These are phyloP conservation scores for Diplolepis rosae DNA, from an alignment of 2,888 invertebrate species.

Conservation along the genomic window DNA sequence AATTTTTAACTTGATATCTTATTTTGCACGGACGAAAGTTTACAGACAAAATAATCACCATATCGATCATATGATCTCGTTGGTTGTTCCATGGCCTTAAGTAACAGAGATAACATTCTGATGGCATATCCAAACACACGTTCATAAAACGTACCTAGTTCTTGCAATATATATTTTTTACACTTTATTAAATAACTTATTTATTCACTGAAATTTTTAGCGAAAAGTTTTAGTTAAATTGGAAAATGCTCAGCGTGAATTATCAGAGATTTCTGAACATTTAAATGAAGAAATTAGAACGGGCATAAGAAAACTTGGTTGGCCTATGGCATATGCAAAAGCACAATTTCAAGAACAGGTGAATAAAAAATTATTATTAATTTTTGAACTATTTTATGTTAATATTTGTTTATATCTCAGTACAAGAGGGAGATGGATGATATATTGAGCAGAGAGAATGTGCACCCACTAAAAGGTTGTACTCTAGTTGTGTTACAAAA, in stretches of 20 bases:
- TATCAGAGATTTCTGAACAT: background rate
- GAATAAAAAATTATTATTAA: background rate
- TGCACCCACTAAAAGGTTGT: background rate
- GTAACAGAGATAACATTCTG: too few species aligned
- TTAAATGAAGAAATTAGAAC: background rate
- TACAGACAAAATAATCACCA: too few species aligned
- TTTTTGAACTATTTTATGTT: background rate
- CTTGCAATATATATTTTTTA: background rate
- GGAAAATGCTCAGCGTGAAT: conserved; percentile 2
- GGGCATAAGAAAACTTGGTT: background rate
- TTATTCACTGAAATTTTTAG: background rate
- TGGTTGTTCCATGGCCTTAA: too few species aligned
- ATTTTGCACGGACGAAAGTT: too few species aligned
- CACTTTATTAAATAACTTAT: background rate
- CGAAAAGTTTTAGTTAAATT: background rate
- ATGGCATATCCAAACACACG: too few species aligned
- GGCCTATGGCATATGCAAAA: background rate
- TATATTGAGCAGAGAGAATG: background rate
- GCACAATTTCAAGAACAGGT: background rate
- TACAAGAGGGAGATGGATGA: background rate
- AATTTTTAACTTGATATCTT: too few species aligned
- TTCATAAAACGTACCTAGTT: background rate
- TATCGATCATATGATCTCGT: too few species aligned
- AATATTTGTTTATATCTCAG: background rate
- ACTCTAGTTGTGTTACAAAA: background rate